phyloP scores from a whole-genome alignment of 2,113 vertebrate species.

The Macquaria australasica region DNA sequence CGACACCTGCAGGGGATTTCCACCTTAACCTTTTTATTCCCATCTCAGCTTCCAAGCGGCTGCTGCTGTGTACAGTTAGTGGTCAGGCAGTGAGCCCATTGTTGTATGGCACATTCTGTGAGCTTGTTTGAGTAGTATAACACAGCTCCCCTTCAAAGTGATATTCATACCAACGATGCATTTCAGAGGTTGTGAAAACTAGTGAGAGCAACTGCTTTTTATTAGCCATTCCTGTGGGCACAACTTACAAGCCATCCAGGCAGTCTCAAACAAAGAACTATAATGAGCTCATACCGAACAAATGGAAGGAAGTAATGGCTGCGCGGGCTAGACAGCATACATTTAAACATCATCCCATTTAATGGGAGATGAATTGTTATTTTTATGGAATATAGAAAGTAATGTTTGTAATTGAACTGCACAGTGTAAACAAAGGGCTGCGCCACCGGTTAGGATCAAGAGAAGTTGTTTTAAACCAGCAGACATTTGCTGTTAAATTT shows the following conservation, averaged over 20 bases:
- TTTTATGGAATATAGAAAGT: conserved; percentile 64
- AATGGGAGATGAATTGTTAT: conserved; percentile 66
- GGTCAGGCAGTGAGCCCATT: conserved; percentile 28
- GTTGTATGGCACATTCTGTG: conserved; percentile 23
- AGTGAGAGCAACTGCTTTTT: conserved; percentile 50
- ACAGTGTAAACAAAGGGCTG: conserved; percentile 47
- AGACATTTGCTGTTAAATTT: conserved; percentile 22
- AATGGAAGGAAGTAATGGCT: conserved; percentile 63
- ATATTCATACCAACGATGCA: conserved; percentile 23
- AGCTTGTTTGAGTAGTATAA: conserved; percentile 25
- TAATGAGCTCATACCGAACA: conserved; percentile 70
- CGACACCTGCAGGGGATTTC: conserved; percentile 10
- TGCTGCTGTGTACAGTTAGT: conserved; percentile 15
- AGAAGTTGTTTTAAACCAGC: conserved; percentile 11
- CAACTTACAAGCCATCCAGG: conserved; percentile 58
- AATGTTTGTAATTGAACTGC: conserved; percentile 57
- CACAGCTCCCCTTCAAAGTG: conserved; percentile 24
- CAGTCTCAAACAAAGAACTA: conserved; percentile 50
- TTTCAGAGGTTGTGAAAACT: conserved; percentile 48
- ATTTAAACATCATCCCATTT: conserved; percentile 58
- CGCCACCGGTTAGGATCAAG: neutral
- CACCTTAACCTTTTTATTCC: conserved; percentile 60
- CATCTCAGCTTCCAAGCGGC: conserved; percentile 17
- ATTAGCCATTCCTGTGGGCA: conserved; percentile 63
- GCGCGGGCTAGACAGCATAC: conserved; percentile 19